These are phyloP conservation scores for Drosophila paulistorum DNA, from an alignment of 1,140 invertebrate genomes.

Conservation along the genomic window DNA sequence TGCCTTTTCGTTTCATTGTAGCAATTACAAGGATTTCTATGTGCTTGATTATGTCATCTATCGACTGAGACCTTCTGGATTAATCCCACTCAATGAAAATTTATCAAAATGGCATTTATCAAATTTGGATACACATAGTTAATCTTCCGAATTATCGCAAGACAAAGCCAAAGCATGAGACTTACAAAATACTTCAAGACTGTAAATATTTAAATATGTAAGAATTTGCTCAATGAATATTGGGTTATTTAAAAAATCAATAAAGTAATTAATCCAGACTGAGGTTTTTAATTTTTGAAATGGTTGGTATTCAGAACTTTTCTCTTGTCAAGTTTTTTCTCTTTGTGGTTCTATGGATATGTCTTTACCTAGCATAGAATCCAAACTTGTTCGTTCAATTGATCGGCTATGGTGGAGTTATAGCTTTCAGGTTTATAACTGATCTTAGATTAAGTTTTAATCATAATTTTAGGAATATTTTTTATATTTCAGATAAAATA, in stretches of 20 bases:
- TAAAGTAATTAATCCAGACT: neutral
- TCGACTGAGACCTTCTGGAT: constrained; percentile 94
- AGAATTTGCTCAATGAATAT: neutral
- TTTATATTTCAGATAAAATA: too few species aligned
- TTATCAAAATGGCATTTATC: neutral
- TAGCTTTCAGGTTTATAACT: too few species aligned
- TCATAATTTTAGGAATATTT: too few species aligned
- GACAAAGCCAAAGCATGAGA: constrained; percentile 46
- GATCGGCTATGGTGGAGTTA: too few species aligned
- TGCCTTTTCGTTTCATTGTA: constrained; percentile 98
- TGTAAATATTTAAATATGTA: neutral
- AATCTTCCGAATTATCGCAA: constrained; percentile 8
- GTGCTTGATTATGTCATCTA: constrained; percentile 98
- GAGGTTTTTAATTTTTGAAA: too few species aligned
- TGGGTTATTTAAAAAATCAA: neutral
- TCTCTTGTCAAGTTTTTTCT: too few species aligned
- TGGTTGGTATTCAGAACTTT: too few species aligned
- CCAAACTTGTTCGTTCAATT: too few species aligned
- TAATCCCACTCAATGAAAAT: constrained; percentile 51
- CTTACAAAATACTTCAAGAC: constrained; percentile 3
- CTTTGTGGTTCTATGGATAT: too few species aligned
- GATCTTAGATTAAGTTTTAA: too few species aligned
- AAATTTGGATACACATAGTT: neutral
- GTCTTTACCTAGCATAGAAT: too few species aligned
- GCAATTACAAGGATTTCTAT: constrained; percentile 95